Evolutionary conservation across 1,140 invertebrate species (phyloP).

Genomic region (Solen grandis): DNA sequence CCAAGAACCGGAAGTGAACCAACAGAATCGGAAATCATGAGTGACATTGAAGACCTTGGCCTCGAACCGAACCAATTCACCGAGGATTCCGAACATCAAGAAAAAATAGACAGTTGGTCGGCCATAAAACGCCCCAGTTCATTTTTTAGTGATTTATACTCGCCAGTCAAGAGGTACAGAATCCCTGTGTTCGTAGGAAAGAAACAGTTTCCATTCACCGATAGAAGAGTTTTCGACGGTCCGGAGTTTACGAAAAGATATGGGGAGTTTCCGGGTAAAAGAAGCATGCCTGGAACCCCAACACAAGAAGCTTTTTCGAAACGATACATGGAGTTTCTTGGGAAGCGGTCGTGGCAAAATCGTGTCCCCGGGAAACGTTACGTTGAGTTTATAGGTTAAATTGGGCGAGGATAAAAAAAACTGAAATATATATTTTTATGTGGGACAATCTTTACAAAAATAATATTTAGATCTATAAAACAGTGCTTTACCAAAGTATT

Average conservation of each 20-base stretch:
- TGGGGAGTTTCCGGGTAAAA: conserved; percentile 35
- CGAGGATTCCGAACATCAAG: not conserved
- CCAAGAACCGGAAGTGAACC: conserved; percentile 1
- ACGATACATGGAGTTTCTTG: conserved; percentile 47
- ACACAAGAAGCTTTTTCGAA: not conserved
- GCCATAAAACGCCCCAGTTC: not conserved
- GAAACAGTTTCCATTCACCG: not conserved
- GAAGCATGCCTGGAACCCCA: not conserved
- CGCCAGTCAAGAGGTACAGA: not conserved
- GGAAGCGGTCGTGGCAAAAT: conserved; percentile 30
- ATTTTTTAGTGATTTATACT: not conserved
- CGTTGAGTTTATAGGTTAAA: no score
- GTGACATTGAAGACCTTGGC: conserved; percentile 27
- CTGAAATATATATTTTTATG: no score
- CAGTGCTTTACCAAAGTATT: no score
- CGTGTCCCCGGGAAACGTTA: no score
- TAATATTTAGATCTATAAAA: no score
- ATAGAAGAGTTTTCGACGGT: not conserved
- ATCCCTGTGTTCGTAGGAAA: not conserved
- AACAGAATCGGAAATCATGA: conserved; percentile 25
- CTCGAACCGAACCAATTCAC: not conserved
- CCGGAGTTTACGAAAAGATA: not conserved
- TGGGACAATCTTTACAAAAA: no score
- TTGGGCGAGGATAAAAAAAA: no score
- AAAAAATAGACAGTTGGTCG: not conserved